phyloP scores from a whole-genome alignment of 2,797 vertebrate genomes.

The Tolypeutes matacus region DNA sequence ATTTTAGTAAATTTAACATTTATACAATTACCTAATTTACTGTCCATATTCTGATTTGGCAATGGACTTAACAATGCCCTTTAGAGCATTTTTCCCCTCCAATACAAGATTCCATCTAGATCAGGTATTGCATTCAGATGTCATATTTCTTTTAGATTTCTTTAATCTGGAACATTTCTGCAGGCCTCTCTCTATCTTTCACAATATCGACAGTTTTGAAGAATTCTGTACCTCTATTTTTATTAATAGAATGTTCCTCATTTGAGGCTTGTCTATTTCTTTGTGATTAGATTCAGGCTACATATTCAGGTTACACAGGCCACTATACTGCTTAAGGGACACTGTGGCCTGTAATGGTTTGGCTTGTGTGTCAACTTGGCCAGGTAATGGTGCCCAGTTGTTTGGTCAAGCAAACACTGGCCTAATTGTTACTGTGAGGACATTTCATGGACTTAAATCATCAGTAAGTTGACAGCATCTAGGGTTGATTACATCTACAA shows the following conservation, averaged over 20 bases:
- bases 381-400: no score
- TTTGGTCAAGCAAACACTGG: no score
- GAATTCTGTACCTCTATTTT: neutral
- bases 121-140: neutral
- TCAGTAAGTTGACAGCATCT: no score
- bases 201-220: neutral
- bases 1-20: neutral
- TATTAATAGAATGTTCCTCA: neutral
- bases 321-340: neutral
- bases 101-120: neutral
- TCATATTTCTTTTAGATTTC: neutral
- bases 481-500: no score
- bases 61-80: neutral
- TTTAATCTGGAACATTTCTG: constrained; percentile 9
- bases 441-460: no score
- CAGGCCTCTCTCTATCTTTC: neutral
- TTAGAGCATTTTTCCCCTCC: neutral
- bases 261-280: neutral
- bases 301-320: neutral
- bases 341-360: no score
- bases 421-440: no score
- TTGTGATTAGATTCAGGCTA: neutral
- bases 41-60: neutral
- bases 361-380: no score
- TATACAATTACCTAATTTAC: neutral